Percentiles rank a stretch among this genome's conserved stretches.
Evolutionary conservation across 2,797 vertebrate species (phyloP).

Genomic region (Tolypeutes matacus): DNA sequence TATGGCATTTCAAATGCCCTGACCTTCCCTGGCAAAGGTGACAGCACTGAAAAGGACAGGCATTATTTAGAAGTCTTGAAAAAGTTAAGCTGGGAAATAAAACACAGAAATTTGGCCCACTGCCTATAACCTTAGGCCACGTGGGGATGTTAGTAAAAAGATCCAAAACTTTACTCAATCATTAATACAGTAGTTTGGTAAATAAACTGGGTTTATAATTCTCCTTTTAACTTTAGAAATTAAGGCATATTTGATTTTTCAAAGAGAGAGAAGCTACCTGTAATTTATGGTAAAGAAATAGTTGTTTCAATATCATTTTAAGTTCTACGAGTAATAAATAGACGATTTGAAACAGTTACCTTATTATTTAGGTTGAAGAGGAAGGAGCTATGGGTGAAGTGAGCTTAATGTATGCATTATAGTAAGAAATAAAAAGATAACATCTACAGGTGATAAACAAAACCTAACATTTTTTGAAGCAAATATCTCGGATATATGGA

Average conservation of each 20-base stretch:
- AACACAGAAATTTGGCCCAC: conserved; percentile 70
- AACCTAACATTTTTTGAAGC: not conserved
- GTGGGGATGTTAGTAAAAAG: conserved; percentile 38
- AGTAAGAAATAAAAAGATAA: not conserved
- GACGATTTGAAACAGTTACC: not conserved
- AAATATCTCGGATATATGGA: not conserved
- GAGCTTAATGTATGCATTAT: not conserved
- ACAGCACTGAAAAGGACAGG: conserved; percentile 86
- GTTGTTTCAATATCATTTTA: not conserved
- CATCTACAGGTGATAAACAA: not conserved
- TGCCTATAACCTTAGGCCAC: conserved; percentile 53
- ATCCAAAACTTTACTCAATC: conserved; percentile 58
- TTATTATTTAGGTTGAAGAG: not conserved
- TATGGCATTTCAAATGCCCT: conserved; percentile 89
- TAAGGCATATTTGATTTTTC: conserved; percentile 69
- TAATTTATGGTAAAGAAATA: not conserved
- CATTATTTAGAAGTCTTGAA: conserved; percentile 93
- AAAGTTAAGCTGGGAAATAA: conserved; percentile 87
- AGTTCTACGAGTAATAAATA: not conserved
- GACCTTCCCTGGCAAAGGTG: conserved; percentile 89
- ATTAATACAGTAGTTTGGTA: conserved; percentile 37
- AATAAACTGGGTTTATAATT: conserved; percentile 57
- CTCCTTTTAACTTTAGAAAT: conserved; percentile 73
- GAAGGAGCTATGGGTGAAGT: not conserved
- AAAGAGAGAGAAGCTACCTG: not conserved